phyloP scores from a whole-genome alignment of 2,888 invertebrate species.

The Matsumyia berberina region DNA sequence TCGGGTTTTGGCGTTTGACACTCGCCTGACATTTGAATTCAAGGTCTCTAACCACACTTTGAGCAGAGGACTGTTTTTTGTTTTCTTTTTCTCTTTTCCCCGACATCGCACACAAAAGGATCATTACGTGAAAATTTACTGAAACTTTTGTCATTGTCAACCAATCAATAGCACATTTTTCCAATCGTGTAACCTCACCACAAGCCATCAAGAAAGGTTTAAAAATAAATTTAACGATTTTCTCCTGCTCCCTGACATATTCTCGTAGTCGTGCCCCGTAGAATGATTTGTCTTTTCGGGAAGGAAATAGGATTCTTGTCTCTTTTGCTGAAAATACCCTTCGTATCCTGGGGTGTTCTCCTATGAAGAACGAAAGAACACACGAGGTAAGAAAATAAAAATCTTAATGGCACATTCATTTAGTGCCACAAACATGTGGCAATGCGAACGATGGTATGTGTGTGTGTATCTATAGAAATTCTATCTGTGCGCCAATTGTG shows the following conservation, averaged over 20 bases:
- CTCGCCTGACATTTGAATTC: slow-evolving; percentile 17
- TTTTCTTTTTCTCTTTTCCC: not conserved
- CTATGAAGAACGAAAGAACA: slow-evolving; percentile 27
- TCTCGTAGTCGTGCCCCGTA: too few relatives aligned
- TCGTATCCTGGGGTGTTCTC: not conserved
- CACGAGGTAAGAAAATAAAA: slow-evolving; percentile 47
- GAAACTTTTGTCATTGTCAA: slow-evolving; percentile 23
- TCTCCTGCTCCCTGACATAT: slow-evolving; percentile 10
- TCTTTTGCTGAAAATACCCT: slow-evolving; percentile 8
- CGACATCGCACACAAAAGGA: not conserved
- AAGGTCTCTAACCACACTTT: not conserved
- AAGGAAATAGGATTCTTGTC: slow-evolving; percentile 6
- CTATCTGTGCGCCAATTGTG: slow-evolving; percentile 63
- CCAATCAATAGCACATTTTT: slow-evolving; percentile 12
- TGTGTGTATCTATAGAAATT: slow-evolving; percentile 29
- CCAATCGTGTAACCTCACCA: not conserved
- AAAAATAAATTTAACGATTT: slow-evolving; percentile 53
- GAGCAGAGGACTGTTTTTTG: not conserved
- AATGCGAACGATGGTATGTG: slow-evolving; percentile 23
- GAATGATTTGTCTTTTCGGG: slow-evolving; percentile 10
- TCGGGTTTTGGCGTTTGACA: slow-evolving; percentile 25
- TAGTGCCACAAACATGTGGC: slow-evolving; percentile 72
- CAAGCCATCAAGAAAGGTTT: slow-evolving; percentile 29
- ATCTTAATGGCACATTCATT: slow-evolving; percentile 73
- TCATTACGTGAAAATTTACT: slow-evolving; percentile 42